Evolutionary conservation across 1,140 invertebrate genomes (phyloP).

Genomic region (Linepithema humile): DNA sequence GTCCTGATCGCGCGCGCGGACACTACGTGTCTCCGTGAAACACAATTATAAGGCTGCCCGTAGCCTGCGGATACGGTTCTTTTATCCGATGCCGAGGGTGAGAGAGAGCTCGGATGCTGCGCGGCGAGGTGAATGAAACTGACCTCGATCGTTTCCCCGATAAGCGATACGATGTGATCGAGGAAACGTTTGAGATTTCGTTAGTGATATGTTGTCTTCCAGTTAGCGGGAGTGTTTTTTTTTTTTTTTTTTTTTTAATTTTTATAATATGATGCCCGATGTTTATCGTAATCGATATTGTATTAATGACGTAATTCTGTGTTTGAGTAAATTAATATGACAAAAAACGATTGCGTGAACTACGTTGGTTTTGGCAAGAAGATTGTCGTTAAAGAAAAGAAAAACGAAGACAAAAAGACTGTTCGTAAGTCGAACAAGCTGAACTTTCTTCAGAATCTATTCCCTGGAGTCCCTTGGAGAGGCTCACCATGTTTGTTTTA

Average conservation of each 20-base stretch:
- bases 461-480: slow-evolving; percentile 60
- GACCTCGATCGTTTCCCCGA: background rate
- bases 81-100: background rate
- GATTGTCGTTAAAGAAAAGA: background rate
- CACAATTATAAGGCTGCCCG: slow-evolving; percentile 8
- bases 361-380: slow-evolving; percentile 30
- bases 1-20: background rate
- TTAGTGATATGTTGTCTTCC: background rate
- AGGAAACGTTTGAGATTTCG: slow-evolving; percentile 11
- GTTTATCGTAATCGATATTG: background rate
- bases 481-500: slow-evolving; percentile 64
- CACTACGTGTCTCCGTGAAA: background rate
- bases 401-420: slow-evolving; percentile 35
- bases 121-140: slow-evolving; percentile 2
- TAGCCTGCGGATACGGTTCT: background rate
- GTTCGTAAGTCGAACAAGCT: slow-evolving; percentile 50
- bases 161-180: background rate
- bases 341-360: slow-evolving; percentile 57
- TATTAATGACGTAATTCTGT: background rate
- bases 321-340: slow-evolving; percentile 50
- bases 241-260: no score
- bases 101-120: background rate
- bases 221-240: background rate
- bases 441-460: slow-evolving; percentile 54
- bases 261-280: background rate